Evolutionary conservation across 35 echinoderm and acorn worm genomes (phyloP).

Genomic region (Acanthaster planci): DNA sequence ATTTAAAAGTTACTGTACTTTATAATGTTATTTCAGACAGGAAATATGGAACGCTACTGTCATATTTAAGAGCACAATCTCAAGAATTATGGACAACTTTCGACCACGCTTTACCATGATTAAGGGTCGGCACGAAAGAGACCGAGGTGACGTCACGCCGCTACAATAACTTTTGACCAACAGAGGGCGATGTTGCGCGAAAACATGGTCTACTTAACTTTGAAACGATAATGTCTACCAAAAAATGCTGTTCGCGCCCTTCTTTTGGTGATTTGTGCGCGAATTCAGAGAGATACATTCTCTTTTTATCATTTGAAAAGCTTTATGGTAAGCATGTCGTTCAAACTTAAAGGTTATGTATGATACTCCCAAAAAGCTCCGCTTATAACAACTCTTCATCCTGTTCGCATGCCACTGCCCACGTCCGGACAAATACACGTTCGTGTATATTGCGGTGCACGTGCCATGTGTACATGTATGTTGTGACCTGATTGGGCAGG

Average conservation of each 20-base stretch:
- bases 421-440: no score
- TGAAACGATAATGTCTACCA: not conserved
- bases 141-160: constrained; percentile 6
- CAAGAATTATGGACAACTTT: not conserved
- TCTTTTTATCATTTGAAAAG: not conserved
- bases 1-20: no score
- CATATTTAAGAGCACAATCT: not conserved
- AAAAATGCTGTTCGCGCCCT: not conserved
- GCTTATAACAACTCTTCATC: no score
- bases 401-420: no score
- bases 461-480: no score
- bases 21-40: no score
- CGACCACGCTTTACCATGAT: constrained; percentile 14
- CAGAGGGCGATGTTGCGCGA: constrained; percentile 9
- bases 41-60: no score
- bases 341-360: no score
- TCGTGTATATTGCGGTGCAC: no score
- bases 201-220: not conserved
- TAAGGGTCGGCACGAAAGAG: constrained; percentile 19
- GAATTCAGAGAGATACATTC: constrained; percentile 9
- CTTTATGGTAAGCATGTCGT: not conserved
- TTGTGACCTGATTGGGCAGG: no score
- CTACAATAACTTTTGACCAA: not conserved
- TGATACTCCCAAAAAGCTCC: no score
- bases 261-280: not conserved